Percentiles rank a stretch among this genome's conserved stretches.
These are phyloP conservation scores for Boulengeromyrus knoepffleri DNA, from an alignment of 2,113 vertebrate species.

Conservation along the genomic window DNA sequence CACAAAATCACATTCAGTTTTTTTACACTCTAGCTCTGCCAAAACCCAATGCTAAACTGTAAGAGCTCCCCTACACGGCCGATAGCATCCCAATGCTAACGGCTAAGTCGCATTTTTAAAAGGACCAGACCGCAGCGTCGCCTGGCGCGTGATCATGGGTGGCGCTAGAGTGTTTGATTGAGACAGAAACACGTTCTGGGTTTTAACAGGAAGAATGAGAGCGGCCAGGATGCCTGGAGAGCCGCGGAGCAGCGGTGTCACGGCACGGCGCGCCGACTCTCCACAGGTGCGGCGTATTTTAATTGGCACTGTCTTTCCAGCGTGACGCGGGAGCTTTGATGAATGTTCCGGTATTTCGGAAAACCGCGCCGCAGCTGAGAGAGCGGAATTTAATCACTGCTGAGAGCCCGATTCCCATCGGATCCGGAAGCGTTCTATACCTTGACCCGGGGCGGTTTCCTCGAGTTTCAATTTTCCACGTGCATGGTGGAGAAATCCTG, in stretches of 20 bases:
- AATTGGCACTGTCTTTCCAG: not conserved
- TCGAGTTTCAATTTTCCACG: not conserved
- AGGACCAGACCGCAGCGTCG: not conserved
- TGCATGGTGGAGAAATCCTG: not conserved
- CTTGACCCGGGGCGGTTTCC: not conserved
- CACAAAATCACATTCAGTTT: not conserved
- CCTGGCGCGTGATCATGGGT: not conserved
- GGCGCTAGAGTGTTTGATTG: not conserved
- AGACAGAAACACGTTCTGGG: not conserved
- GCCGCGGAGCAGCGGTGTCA: no score
- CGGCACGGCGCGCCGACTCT: not conserved
- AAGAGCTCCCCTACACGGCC: not conserved
- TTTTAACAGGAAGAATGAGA: not conserved
- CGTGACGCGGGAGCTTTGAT: constrained; percentile 1
- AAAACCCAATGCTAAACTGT: not conserved
- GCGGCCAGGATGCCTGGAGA: not conserved
- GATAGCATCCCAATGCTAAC: not conserved
- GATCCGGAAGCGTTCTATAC: not conserved
- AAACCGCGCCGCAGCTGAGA: not conserved
- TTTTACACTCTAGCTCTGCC: not conserved
- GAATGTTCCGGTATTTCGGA: constrained; percentile 9
- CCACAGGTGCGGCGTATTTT: constrained; percentile 2
- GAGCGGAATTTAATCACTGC: constrained; percentile 11
- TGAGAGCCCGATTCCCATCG: not conserved
- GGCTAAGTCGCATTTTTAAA: not conserved